These are phyloP conservation scores for Plecotus auritus DNA, from an alignment of 2,113 vertebrate species.

Conservation along the genomic window DNA sequence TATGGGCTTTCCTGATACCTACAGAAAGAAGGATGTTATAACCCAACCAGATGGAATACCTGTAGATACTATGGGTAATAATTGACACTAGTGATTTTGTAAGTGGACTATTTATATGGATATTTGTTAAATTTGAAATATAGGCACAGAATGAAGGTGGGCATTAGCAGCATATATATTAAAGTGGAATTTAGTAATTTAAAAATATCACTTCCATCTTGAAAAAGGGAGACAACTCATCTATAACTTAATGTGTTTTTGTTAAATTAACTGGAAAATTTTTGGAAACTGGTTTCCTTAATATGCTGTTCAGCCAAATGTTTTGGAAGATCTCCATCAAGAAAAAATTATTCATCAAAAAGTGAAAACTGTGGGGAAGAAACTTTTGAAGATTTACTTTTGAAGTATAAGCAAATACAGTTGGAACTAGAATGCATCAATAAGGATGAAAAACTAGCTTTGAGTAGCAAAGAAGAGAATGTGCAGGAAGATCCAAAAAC, in stretches of 20 bases:
- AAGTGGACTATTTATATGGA: conserved; percentile 37
- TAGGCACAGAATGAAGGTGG: conserved; percentile 17
- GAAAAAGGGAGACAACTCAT: conserved; percentile 33
- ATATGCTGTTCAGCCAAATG: conserved; percentile 87
- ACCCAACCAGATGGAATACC: not conserved
- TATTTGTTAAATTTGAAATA: conserved; percentile 49
- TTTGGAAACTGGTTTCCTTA: conserved; percentile 80
- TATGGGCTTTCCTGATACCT: not conserved
- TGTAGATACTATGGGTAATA: conserved; percentile 38
- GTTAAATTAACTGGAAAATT: conserved; percentile 54
- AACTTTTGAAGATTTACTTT: conserved; percentile 95
- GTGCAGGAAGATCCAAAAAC: conserved; percentile 67
- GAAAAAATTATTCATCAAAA: conserved; percentile 86
- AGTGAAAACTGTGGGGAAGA: conserved; percentile 88
- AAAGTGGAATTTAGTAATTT: conserved; percentile 57
- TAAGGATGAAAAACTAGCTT: conserved; percentile 93
- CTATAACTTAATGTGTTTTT: conserved; percentile 40
- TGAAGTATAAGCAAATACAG: conserved; percentile 97
- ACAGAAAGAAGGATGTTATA: conserved; percentile 11
- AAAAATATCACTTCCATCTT: conserved; percentile 25
- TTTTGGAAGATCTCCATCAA: conserved; percentile 81
- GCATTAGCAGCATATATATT: conserved; percentile 7
- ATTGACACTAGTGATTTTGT: conserved; percentile 43
- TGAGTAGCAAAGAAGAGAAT: conserved; percentile 83
- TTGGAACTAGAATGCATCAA: conserved; percentile 95